Conservation (phyloP, 2,888 invertebrate species). For the Autographa pulchrina region DNA sequence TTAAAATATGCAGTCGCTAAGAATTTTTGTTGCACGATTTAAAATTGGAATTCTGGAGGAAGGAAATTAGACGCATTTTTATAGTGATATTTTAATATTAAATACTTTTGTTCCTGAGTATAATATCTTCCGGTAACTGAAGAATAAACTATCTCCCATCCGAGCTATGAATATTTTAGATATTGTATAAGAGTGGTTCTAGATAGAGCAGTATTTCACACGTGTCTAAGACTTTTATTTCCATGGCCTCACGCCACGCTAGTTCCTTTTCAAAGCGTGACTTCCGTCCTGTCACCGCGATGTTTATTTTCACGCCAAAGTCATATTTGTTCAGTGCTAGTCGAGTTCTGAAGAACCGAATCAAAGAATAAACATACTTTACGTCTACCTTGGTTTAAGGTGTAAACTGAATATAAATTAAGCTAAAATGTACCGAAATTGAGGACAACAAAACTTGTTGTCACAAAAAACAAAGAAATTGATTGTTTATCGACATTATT, state of each 20-base stretch:
- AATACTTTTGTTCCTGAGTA: background rate
- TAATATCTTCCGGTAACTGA: background rate
- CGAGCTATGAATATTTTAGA: background rate
- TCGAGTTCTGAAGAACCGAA: background rate
- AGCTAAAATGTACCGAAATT: too few relatives aligned
- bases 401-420: background rate
- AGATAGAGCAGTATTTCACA: slow-evolving; percentile 1
- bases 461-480: background rate
- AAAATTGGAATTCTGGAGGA: background rate
- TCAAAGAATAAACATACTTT: slow-evolving; percentile 1
- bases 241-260: background rate
- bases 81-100: slow-evolving; percentile 1
- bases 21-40: background rate
- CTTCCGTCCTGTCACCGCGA: slow-evolving; percentile 8
- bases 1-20: slow-evolving; percentile 4
- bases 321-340: slow-evolving; percentile 2
- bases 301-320: slow-evolving; percentile 3
- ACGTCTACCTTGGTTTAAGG: background rate
- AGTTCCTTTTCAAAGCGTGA: slow-evolving; percentile 7
- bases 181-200: background rate
- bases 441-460: too few relatives aligned
- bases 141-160: background rate
- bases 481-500: background rate
- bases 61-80: background rate
- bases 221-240: slow-evolving; percentile 5